These are phyloP conservation scores for Limnephilus marmoratus DNA, from an alignment of 2,888 invertebrate species.

Conservation along the genomic window DNA sequence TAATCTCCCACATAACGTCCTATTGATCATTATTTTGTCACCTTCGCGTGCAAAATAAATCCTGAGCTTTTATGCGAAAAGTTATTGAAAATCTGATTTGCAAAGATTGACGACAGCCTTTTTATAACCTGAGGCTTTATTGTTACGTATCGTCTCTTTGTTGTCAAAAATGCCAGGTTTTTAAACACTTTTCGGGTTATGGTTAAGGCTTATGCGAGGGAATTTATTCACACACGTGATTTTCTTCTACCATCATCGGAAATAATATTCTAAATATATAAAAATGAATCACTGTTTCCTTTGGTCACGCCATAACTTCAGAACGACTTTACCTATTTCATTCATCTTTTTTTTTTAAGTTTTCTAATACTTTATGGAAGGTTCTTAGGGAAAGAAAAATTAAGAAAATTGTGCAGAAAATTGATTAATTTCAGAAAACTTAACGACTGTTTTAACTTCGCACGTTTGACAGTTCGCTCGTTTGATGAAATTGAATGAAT, in stretches of 20 bases:
- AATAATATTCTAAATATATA: not conserved
- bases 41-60: conserved; percentile 1
- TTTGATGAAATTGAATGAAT: no score
- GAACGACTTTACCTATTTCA: no score
- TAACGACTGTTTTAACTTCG: no score
- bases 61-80: not conserved
- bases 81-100: conserved; percentile 30
- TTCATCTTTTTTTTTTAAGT: no score
- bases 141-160: conserved; percentile 14
- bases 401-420: no score
- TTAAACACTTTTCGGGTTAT: not conserved
- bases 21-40: not conserved
- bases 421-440: no score
- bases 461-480: no score
- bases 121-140: conserved; percentile 7
- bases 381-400: no score
- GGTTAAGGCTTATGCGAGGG: not conserved
- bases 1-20: not conserved
- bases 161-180: not conserved
- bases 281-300: no score
- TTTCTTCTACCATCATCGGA: not conserved
- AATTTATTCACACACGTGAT: not conserved
- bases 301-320: no score
- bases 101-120: conserved; percentile 31
- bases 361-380: no score